Percentiles rank a stretch among this genome's conserved stretches.
Conservation (phyloP, 2,888 invertebrate species). For the Meteorus colon region DNA sequence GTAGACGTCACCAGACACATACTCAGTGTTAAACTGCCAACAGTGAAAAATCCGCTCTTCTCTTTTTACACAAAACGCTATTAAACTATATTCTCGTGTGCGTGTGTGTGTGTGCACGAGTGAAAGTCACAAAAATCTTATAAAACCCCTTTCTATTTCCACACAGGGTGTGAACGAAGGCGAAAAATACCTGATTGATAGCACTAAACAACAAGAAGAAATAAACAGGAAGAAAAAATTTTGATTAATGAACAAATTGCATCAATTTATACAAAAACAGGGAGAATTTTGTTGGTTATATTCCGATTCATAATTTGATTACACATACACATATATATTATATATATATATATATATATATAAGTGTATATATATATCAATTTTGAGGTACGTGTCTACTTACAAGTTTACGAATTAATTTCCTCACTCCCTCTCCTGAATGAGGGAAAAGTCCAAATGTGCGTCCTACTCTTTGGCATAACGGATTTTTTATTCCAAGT, state of each 20-base stretch:
- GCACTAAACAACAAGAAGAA: not conserved
- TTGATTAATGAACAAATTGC: not conserved
- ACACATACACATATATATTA: not conserved
- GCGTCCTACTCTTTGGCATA: constrained; percentile 27
- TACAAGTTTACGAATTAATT: constrained; percentile 25
- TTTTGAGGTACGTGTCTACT: constrained; percentile 12
- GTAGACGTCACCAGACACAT: constrained; percentile 69
- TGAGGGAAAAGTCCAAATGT: constrained; percentile 41
- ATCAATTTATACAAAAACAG: not conserved
- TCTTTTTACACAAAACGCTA: constrained; percentile 60
- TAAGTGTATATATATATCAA: not conserved
- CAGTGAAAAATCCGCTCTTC: constrained; percentile 63
- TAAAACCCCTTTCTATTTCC: constrained; percentile 18
- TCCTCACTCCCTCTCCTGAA: constrained; percentile 29
- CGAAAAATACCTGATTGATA: constrained; percentile 1
- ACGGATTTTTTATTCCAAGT: not conserved
- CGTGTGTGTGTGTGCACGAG: not conserved
- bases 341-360: too few species aligned
- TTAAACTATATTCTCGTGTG: constrained; percentile 49
- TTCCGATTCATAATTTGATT: not conserved
- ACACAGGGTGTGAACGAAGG: constrained; percentile 3
- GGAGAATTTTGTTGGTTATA: not conserved
- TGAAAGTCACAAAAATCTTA: constrained; percentile 52
- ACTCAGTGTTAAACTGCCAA: constrained; percentile 67
- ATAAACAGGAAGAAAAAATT: not conserved